Conservation (phyloP, 92 coral and sea anemone genomes). For the Palythoa grandiflora region DNA sequence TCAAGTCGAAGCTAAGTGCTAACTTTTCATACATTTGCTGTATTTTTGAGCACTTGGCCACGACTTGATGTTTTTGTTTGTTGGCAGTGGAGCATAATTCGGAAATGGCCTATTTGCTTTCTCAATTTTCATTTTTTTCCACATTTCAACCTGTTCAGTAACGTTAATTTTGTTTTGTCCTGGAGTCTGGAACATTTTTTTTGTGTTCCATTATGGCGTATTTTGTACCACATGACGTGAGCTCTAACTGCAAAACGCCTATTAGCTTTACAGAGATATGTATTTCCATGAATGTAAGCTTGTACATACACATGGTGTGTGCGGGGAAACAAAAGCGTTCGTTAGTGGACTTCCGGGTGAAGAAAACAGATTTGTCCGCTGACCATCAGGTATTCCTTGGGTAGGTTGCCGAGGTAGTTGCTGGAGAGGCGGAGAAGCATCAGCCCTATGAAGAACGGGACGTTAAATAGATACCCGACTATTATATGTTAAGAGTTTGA, state of each 20-base stretch:
- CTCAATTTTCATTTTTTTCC: no score
- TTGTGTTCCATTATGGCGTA: no score
- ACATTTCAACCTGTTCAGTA: no score
- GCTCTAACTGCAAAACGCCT: not conserved
- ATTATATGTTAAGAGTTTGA: no score
- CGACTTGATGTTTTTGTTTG: no score
- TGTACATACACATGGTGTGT: conserved; percentile 16
- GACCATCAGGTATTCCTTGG: conserved; percentile 21
- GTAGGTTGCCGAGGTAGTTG: conserved; percentile 21
- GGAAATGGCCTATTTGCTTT: no score
- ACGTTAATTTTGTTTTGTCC: no score
- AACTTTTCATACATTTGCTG: no score
- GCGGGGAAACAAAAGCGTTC: conserved; percentile 18
- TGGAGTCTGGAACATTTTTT: no score
- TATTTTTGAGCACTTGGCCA: no score
- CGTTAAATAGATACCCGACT: not conserved
- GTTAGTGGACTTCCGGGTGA: conserved; percentile 5
- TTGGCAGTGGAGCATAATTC: no score
- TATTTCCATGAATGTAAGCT: not conserved
- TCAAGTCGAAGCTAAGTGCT: no score
- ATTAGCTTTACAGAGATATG: not conserved
- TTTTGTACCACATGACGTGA: not conserved
- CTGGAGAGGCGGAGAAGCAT: conserved; percentile 13
- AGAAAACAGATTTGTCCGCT: conserved; percentile 9
- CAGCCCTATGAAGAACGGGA: conserved; percentile 17